phyloP scores from a whole-genome alignment of 1,140 invertebrate species.

The Camponotus vicinus region DNA sequence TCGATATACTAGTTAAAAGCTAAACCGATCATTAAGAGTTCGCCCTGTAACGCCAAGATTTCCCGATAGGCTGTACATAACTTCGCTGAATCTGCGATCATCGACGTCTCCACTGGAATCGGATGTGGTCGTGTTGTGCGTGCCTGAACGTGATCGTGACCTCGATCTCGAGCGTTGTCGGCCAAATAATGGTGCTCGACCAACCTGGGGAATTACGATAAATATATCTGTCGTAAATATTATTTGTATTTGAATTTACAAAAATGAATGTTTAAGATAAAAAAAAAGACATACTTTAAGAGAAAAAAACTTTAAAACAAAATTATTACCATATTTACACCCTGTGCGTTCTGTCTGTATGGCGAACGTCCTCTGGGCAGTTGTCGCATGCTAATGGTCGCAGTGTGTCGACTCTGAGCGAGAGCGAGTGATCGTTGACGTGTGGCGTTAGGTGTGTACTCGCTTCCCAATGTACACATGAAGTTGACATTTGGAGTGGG shows the following conservation, averaged over 20 bases:
- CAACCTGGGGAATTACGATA: conserved; percentile 65
- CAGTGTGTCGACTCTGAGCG: conserved; percentile 56
- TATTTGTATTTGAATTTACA: too few relatives aligned
- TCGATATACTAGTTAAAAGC: conserved; percentile 72
- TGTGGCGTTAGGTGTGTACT: conserved; percentile 63
- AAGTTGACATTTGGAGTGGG: conserved; percentile 77
- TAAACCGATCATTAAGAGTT: conserved; percentile 85
- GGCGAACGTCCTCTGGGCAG: conserved; percentile 80
- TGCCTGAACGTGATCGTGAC: conserved; percentile 82
- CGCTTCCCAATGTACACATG: conserved; percentile 78
- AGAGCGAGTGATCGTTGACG: conserved; percentile 73
- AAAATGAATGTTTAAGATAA: not conserved
- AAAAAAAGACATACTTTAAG: conserved; percentile 12
- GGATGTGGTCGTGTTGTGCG: conserved; percentile 68
- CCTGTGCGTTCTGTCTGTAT: conserved; percentile 76
- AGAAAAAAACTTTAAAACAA: conserved; percentile 1
- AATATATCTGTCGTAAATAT: not conserved
- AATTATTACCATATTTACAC: conserved; percentile 74
- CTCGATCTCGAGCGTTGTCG: conserved; percentile 77
- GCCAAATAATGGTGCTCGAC: conserved; percentile 69
- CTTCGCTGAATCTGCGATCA: conserved; percentile 82
- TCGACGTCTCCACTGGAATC: conserved; percentile 76
- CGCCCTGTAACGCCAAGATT: conserved; percentile 82
- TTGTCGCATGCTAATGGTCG: conserved; percentile 66
- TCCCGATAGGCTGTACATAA: conserved; percentile 82